Evolutionary conservation across 2,797 vertebrate genomes (phyloP), one percentile per base, ranked within the genome.

Genomic region (Hyperoplus lanceolatus): DNA sequence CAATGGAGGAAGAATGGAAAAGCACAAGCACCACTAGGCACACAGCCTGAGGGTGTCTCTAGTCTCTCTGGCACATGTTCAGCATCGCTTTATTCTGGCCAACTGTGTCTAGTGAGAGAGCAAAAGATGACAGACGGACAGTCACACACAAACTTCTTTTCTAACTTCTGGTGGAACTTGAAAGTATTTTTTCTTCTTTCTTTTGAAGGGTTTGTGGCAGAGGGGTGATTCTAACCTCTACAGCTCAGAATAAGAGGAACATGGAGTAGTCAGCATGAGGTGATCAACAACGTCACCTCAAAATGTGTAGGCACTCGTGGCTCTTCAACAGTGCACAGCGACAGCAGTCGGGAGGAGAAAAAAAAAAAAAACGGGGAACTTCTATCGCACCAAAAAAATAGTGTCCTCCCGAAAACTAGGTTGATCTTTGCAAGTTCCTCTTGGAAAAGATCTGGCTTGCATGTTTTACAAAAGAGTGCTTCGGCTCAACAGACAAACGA

Each of bases 261-360:
- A 63, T 43, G 51, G 76, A 80, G 64, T 68, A 69, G 73, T 90
- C 86, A 88, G 85, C 86, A 87, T 73, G 82, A 90, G 62, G 75
- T 49, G 64, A 66, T 83, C 7, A 29, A 29, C 70, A 48, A 80
- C 59, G 71, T 87, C 87, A 89, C 75, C 84, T 89, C 78, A 81
- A 86, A 3, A 29, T 29, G 87, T 82, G 72, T 90, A 95, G 93
- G 93, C 94, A 94, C 94, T 91, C 84, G 42, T 81, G 93, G 94
- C 89, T 94, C 88, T 90, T 91, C 49, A 88, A 92, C 88, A 90
- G 86, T 89, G 89, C 89, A 88, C 78, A 83, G 87, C 78, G 43
- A 86, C 84, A 82, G 86, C 77, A 84, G 77, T 73, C 15, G 43
- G 66, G 50, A 77, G 69, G 72, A 64, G 57, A 48, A 43, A 41